Percentiles rank a stretch among this genome's conserved stretches.
phyloP scores from a whole-genome alignment of 2,888 invertebrate species.

The Campoplex nolae region DNA sequence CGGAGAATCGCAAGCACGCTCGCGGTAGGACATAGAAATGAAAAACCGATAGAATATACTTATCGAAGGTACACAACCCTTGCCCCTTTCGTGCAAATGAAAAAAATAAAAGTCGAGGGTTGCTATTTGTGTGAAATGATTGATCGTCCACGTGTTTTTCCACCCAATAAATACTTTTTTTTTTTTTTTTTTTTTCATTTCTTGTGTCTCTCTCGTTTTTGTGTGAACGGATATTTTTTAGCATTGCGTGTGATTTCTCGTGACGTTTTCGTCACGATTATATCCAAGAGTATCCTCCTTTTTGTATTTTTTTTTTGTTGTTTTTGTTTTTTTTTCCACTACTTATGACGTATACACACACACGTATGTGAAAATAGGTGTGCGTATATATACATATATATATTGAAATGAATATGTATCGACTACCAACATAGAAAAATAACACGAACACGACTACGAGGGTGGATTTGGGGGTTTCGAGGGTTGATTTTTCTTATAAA shows the following conservation, averaged over 20 bases:
- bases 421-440: conserved; percentile 74
- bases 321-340: conserved; percentile 64
- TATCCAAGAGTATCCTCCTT: conserved; percentile 73
- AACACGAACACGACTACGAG: conserved; percentile 81
- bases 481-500: conserved; percentile 70
- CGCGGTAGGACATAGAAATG: too few species aligned
- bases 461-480: conserved; percentile 74
- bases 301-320: conserved; percentile 44
- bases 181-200: conserved; percentile 11
- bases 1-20: conserved; percentile 39
- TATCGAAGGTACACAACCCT: neutral
- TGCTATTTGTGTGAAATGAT: conserved; percentile 9
- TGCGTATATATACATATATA: conserved; percentile 14
- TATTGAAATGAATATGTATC: conserved; percentile 43
- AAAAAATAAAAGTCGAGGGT: neutral
- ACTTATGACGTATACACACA: conserved; percentile 69
- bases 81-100: conserved; percentile 29
- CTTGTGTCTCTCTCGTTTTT: conserved; percentile 2
- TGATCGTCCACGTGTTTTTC: neutral
- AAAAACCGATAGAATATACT: too few species aligned
- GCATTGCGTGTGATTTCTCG: conserved; percentile 64
- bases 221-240: conserved; percentile 66
- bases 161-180: neutral
- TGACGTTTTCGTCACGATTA: conserved; percentile 67
- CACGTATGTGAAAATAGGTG: conserved; percentile 28